phyloP scores from a whole-genome alignment of 1,140 invertebrate species.

The Zophobas morio region DNA sequence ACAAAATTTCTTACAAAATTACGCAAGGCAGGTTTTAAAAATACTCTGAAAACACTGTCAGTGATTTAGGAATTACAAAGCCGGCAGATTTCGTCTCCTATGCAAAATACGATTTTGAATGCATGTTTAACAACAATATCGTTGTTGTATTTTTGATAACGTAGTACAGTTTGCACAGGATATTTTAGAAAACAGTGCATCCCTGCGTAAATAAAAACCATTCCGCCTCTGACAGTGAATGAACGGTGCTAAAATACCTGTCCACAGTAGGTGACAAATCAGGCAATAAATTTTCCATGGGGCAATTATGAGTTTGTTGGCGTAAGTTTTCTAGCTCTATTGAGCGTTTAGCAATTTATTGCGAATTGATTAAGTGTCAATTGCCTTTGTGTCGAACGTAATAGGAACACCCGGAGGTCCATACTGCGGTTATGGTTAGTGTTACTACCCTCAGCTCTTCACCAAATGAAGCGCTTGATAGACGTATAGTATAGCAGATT shows the following conservation, averaged over 20 bases:
- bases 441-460: slow-evolving; percentile 3
- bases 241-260: slow-evolving; percentile 3
- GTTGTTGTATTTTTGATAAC: too few species aligned
- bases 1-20: too few species aligned
- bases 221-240: neutral
- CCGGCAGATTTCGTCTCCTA: too few species aligned
- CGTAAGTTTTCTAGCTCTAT: slow-evolving; percentile 16
- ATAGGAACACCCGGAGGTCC: slow-evolving; percentile 16
- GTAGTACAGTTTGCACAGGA: too few species aligned
- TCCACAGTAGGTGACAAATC: slow-evolving; percentile 2
- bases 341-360: slow-evolving; percentile 21
- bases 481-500: neutral
- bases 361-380: slow-evolving; percentile 28
- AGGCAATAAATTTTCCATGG: slow-evolving; percentile 5
- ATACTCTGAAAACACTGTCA: too few species aligned
- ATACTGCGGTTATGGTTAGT: slow-evolving; percentile 7
- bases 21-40: too few species aligned
- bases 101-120: too few species aligned
- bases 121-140: too few species aligned
- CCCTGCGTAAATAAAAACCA: too few species aligned
- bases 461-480: neutral
- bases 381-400: slow-evolving; percentile 17
- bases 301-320: slow-evolving; percentile 23
- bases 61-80: too few species aligned
- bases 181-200: too few species aligned